These are phyloP conservation scores for Drosophila setosimentum DNA, from an alignment of 2,888 invertebrate species.

Conservation along the genomic window DNA sequence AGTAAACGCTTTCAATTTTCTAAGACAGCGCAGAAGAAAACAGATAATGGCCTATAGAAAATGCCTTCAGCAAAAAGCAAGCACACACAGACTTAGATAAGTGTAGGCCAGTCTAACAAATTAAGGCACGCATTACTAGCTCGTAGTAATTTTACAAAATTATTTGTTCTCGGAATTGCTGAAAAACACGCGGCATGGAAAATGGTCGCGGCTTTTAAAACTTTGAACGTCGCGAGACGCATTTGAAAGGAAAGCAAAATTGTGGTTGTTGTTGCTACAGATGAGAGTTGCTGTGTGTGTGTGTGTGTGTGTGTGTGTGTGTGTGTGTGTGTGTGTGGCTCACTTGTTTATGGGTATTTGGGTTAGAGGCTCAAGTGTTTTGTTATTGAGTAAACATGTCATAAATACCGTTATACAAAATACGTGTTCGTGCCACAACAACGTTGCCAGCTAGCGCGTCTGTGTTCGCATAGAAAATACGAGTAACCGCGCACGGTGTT, in stretches of 20 bases:
- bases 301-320: too few relatives aligned
- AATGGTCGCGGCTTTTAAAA: conserved; percentile 20
- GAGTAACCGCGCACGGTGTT: conserved; percentile 46
- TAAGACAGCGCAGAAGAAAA: neutral
- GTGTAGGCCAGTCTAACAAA: conserved; percentile 29
- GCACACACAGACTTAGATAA: neutral
- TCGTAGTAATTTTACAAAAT: conserved; percentile 41
- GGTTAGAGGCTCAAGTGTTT: conserved; percentile 75
- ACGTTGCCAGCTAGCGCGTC: conserved; percentile 32
- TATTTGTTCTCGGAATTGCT: conserved; percentile 34
- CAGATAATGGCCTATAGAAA: conserved; percentile 10
- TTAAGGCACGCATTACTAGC: conserved; percentile 40
- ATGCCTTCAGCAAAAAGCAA: neutral
- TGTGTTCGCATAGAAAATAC: conserved; percentile 66
- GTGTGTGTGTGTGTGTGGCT: conserved; percentile 43
- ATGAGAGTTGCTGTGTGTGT: neutral
- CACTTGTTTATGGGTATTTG: conserved; percentile 73
- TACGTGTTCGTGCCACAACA: conserved; percentile 61
- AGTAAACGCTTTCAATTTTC: neutral
- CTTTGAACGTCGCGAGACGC: neutral
- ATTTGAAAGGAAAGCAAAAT: conserved; percentile 37
- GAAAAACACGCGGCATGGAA: conserved; percentile 29
- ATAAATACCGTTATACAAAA: conserved; percentile 73
- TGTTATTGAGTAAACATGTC: conserved; percentile 76
- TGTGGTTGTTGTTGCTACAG: conserved; percentile 12